Conservation (phyloP, 2,888 invertebrate species). For the Thumatha senex region DNA sequence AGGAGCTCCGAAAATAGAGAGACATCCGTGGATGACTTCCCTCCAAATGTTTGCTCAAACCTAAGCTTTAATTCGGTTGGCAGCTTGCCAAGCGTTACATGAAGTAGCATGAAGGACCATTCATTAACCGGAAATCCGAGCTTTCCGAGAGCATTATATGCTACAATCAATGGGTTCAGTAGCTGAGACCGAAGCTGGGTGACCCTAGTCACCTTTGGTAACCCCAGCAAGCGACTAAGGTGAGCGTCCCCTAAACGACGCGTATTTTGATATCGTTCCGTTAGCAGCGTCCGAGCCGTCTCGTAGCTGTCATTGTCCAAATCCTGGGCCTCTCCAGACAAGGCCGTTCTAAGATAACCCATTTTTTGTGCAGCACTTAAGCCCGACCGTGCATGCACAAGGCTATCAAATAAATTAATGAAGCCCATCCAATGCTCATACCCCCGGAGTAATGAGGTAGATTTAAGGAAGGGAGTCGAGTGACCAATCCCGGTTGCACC, state of each 20-base stretch:
- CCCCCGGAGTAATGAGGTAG: neutral
- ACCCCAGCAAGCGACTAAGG: neutral
- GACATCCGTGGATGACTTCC: neutral
- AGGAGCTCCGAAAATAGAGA: neutral
- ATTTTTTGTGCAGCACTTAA: neutral
- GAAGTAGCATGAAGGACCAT: neutral
- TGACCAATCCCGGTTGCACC: neutral
- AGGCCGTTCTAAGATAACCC: neutral
- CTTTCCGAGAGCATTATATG: neutral
- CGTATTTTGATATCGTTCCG: neutral
- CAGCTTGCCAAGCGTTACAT: neutral
- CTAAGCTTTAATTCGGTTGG: neutral
- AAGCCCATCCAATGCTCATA: neutral
- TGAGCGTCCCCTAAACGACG: slow-evolving; percentile 1
- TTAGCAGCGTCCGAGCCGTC: neutral
- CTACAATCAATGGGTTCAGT: neutral
- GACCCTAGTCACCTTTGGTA: slow-evolving; percentile 2
- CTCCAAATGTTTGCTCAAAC: neutral
- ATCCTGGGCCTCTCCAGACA: neutral
- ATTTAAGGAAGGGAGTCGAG: neutral
- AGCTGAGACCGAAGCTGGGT: neutral
- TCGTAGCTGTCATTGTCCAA: neutral
- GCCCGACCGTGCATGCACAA: neutral
- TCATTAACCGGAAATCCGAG: neutral
- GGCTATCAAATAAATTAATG: neutral